Evolutionary conservation across 2,888 invertebrate genomes (phyloP).

Genomic region (Ptilodon capucinus): DNA sequence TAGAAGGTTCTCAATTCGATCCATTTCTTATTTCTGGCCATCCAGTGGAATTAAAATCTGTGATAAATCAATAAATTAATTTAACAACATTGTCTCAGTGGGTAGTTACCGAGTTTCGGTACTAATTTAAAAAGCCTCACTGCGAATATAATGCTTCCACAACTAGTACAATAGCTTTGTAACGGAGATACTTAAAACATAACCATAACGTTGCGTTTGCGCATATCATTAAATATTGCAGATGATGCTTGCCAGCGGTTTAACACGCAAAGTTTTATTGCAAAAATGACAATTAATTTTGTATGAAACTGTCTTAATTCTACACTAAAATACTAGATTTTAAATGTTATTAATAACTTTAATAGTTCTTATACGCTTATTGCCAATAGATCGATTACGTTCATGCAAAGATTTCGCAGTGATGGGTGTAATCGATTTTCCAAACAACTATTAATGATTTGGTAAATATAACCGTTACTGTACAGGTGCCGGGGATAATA

Average conservation of each 20-base stretch:
- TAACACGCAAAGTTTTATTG: background rate
- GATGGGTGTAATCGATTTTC: background rate
- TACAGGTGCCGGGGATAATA: background rate
- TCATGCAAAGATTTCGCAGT: background rate
- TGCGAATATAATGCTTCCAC: background rate
- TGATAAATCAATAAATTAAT: no score
- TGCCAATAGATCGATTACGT: background rate
- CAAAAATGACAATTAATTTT: background rate
- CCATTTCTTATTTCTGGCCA: no score
- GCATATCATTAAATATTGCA: background rate
- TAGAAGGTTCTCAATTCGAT: no score
- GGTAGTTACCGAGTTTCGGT: no score
- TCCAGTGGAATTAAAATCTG: no score
- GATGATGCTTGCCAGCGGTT: background rate
- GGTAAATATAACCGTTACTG: background rate
- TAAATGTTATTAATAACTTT: background rate
- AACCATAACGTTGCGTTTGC: background rate
- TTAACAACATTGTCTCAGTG: no score
- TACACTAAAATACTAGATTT: background rate
- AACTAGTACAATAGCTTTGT: background rate
- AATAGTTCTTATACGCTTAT: background rate
- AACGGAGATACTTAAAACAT: background rate
- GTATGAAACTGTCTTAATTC: no score
- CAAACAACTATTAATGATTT: background rate
- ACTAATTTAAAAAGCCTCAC: background rate